phyloP scores from a whole-genome alignment of 2,888 invertebrate species.

The Resseliella maxima region DNA sequence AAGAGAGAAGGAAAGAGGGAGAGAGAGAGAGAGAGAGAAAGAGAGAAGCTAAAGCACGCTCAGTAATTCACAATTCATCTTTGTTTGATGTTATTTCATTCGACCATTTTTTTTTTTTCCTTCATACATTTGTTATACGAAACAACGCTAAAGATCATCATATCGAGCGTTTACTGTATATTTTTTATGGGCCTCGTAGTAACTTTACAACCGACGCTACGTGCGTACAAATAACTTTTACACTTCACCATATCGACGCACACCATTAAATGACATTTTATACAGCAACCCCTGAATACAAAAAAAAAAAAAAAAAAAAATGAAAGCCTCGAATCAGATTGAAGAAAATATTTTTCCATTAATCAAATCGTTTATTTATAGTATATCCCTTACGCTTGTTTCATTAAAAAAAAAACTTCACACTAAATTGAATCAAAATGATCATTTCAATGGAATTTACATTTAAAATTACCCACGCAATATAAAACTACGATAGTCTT shows the following conservation, averaged over 20 bases:
- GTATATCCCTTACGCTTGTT: too few relatives aligned
- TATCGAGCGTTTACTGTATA: slow-evolving; percentile 26
- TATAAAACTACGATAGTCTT: not conserved
- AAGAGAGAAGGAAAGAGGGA: not conserved
- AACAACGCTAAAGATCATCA: not conserved
- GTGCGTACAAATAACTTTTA: slow-evolving; percentile 35
- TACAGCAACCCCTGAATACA: not conserved
- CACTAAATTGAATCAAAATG: too few relatives aligned
- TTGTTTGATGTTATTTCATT: not conserved
- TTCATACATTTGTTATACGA: not conserved
- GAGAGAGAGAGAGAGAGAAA: not conserved
- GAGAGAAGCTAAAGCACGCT: not conserved
- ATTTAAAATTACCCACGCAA: not conserved
- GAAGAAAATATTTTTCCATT: slow-evolving; percentile 10
- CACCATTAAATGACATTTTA: not conserved
- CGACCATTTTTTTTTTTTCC: not conserved
- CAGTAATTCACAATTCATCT: slow-evolving; percentile 6
- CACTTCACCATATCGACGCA: not conserved
- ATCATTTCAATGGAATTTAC: not conserved
- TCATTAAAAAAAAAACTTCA: too few relatives aligned
- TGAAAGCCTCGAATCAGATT: not conserved
- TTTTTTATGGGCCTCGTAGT: slow-evolving; percentile 25
- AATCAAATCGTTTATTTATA: slow-evolving; percentile 1
- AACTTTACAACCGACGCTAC: slow-evolving; percentile 35
- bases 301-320: not conserved